Evolutionary conservation across 2,113 vertebrate genomes (phyloP).

Genomic region (Stegostoma tigrinum): DNA sequence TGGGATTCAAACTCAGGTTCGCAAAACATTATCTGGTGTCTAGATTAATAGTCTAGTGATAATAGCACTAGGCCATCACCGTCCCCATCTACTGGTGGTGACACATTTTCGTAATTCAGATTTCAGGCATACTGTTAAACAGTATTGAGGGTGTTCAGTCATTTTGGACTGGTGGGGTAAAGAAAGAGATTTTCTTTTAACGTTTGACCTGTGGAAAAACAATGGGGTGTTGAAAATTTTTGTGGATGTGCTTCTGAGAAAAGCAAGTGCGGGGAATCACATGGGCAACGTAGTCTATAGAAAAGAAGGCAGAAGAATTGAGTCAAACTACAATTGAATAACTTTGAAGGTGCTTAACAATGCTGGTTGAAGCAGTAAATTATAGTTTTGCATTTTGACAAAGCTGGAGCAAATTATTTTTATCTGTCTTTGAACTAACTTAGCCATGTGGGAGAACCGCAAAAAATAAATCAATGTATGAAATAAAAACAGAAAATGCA

Average conservation of each 20-base stretch:
- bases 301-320: neutral
- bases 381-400: neutral
- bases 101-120: neutral
- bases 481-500: neutral
- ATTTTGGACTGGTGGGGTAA: neutral
- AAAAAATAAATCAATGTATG: neutral
- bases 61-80: too few species aligned
- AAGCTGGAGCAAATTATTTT: neutral
- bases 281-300: neutral
- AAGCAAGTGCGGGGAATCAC: neutral
- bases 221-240: neutral
- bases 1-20: too few species aligned
- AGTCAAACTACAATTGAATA: neutral
- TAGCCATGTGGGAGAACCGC: neutral
- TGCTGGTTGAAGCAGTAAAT: neutral
- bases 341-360: neutral
- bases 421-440: neutral
- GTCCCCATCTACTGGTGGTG: neutral
- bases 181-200: neutral
- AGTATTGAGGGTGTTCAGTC: neutral
- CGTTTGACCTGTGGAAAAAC: neutral
- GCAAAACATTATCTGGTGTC: too few species aligned
- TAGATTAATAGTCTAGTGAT: too few species aligned
- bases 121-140: neutral
- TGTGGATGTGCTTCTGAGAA: neutral